phyloP scores from a whole-genome alignment of 2,888 invertebrate genomes.

The Panopea generosa region DNA sequence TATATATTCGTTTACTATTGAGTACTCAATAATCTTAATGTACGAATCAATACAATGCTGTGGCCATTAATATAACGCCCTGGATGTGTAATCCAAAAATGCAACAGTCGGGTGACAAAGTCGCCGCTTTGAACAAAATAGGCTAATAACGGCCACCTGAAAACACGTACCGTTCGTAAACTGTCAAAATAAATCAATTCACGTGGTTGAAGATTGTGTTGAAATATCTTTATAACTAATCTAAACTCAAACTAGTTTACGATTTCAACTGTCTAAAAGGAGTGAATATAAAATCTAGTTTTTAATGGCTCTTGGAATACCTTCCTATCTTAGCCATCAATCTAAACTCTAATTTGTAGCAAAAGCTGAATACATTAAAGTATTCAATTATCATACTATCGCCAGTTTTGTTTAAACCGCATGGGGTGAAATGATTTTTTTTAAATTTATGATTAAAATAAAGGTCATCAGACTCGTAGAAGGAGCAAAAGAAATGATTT shows the following conservation, averaged over 20 bases:
- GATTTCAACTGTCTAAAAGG: slow-evolving; percentile 30
- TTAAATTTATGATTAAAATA: too few species aligned
- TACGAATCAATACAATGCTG: too few species aligned
- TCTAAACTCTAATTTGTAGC: slow-evolving; percentile 17
- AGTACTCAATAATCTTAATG: too few species aligned
- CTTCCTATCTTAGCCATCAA: slow-evolving; percentile 15
- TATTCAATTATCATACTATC: too few species aligned
- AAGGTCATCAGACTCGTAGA: too few species aligned
- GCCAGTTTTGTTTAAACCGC: slow-evolving; percentile 17
- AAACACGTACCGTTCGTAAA: slow-evolving; percentile 48
- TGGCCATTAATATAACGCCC: too few species aligned
- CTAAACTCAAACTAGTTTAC: slow-evolving; percentile 19
- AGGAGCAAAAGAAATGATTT: too few species aligned
- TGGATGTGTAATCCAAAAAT: too few species aligned
- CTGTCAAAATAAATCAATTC: slow-evolving; percentile 59
- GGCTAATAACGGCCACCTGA: slow-evolving; percentile 35
- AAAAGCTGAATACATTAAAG: too few species aligned
- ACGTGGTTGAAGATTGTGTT: slow-evolving; percentile 15
- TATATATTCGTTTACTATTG: too few species aligned
- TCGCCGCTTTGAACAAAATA: slow-evolving; percentile 22
- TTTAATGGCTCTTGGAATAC: too few species aligned
- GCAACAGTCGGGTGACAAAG: too few species aligned
- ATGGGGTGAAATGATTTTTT: slow-evolving; percentile 24
- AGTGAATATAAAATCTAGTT: background rate
- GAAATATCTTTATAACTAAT: slow-evolving; percentile 25